Base-by-base conservation (phyloP, 2,888 invertebrate genomes). In the Encarsia formosa region DNA sequence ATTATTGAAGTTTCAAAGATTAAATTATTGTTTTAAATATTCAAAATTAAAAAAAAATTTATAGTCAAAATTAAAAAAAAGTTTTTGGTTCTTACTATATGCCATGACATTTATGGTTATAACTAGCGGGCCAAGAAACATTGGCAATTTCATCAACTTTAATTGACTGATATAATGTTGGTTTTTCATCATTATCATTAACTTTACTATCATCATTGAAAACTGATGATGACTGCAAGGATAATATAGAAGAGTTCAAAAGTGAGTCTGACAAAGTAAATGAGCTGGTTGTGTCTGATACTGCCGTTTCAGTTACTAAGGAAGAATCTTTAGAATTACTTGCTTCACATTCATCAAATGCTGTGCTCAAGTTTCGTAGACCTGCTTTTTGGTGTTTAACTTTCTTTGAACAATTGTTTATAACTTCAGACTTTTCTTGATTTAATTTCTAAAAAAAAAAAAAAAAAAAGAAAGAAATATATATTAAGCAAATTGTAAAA, bases 51-150 rank as follows among this genome's bases (percentile, higher is more conserved):
- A n/a, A n/a, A n/a, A n/a, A n/a, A n/a, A n/a, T n/a, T n/a, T n/a
- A n/a, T n/a, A n/a, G n/a, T n/a, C n/a, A n/a, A n/a, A n/a, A n/a
- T n/a, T n/a, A n/a, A n/a, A n/a, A n/a, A n/a, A n/a, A n/a, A n/a
- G n/a, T n/a, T n/a, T n/a, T n/a, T n/a, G n/a, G n/a, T 69, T 81
- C 82, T 81, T 74, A 88, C 88, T 86, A 80, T 54, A 89, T 78
- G 66, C 87, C 88, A 75, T 85, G 81, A 66, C 80, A 79, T 68
- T 83, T 80, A 59, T 82, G 82, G 54, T 80, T 77, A 46, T 83
- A 70, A 16, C 83, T 72, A 43, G 82, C 77, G 2, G 86, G 84
- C 84, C 85, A 89, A 1, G 63, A 35, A 19, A 69, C 61, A 22
- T 68, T 68, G 18, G 74, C 70, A 11, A 64, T 69, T 22, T 77